Conservation (phyloP, 2,113 vertebrate species). For the Trinectes maculatus region DNA sequence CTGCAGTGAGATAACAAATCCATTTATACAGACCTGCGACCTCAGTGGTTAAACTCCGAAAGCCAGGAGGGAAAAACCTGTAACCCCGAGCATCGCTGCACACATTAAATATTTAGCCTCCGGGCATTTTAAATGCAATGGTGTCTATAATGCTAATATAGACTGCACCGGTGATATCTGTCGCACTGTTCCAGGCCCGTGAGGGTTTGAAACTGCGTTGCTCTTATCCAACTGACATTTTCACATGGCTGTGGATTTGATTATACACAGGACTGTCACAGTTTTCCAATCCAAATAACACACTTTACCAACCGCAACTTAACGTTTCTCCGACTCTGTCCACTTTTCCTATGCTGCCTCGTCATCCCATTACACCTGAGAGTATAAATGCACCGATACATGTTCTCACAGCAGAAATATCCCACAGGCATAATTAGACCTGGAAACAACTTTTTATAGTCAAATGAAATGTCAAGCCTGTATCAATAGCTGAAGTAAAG, state of each 20-base stretch:
- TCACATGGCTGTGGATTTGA: conserved; percentile 35
- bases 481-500: conserved; percentile 66
- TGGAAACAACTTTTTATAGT: conserved; percentile 70
- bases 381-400: conserved; percentile 10
- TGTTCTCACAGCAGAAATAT: conserved; percentile 17
- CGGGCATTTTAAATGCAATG: conserved; percentile 22
- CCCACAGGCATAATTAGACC: conserved; percentile 52
- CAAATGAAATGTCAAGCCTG: conserved; percentile 51
- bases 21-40: conserved; percentile 46
- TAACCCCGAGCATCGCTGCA: conserved; percentile 13
- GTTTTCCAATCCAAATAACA: conserved; percentile 16
- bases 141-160: conserved; percentile 19
- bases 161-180: conserved; percentile 8
- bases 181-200: neutral
- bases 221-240: conserved; percentile 17
- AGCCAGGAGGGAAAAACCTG: conserved; percentile 30
- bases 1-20: conserved; percentile 50
- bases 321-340: too few relatives aligned
- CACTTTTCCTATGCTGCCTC: too few relatives aligned
- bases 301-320: too few relatives aligned
- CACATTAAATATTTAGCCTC: conserved; percentile 21
- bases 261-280: conserved; percentile 20
- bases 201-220: conserved; percentile 19
- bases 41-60: conserved; percentile 38
- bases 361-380: conserved; percentile 4